Base-by-base conservation (phyloP, 2,888 invertebrate species). In the Temnothorax unifasciatus region DNA sequence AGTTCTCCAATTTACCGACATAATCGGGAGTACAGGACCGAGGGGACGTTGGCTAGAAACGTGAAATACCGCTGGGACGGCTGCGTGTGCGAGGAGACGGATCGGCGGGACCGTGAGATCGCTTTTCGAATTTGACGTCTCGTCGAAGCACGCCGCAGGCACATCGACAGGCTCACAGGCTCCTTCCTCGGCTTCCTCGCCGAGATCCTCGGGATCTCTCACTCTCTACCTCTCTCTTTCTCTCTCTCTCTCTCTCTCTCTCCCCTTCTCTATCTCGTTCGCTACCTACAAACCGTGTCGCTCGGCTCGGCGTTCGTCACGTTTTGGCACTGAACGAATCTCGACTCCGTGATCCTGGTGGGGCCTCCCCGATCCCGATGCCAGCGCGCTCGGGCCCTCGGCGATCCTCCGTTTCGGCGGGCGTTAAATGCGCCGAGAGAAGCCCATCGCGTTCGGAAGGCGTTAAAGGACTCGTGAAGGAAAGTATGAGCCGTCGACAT, bases 341-440 rank as follows among this genome's bases (percentile, higher is more conserved):
- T 57, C 75, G 52, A 71, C 73, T 84, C 79, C 47, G 52, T 25
- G 59, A 64, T 64, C 63, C 69, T 57, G 25, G 73, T 64, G 54
- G 13, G 44, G 50, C 13, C 8, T 15, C n/a, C 25, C 13, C n/a
- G 38, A n/a, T 64, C 38, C 18, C n/a, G 63, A 21, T 76, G 52
- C 18, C 64, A 25, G 5, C 41, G n/a, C 47, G 77, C 71, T 57
- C 64, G 75, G 15, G 15, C 15, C 38, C 69, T 41, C 18, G 25
- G 25, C 34, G 59, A 84, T 88, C 85, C 61, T 89, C 64, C 64
- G 85, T 88, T 44, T 86, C 71, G 63, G 57, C 82, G 73, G 71
- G 83, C 85, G 82, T 86, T 82, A 85, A 86, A 88, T 82, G 83
- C 81, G 64, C 18, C 83, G 83, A 77, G 84, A 86, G 57, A 84